Evolutionary conservation across 2,113 vertebrate species (phyloP).

Genomic region (Semnornis frantzii): DNA sequence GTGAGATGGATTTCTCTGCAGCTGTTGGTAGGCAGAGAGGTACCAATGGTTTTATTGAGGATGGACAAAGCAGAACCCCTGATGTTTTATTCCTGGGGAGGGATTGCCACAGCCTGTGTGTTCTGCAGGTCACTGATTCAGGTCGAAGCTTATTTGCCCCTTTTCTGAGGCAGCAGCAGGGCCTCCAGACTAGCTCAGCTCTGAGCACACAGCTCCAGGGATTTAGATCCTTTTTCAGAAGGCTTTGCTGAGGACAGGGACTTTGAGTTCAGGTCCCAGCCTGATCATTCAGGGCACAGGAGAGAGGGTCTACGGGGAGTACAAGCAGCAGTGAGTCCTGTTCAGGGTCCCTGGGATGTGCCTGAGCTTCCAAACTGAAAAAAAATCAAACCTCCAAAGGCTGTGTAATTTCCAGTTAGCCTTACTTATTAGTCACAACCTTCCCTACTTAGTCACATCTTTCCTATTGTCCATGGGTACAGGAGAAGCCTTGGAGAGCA

Average conservation of each 20-base stretch:
- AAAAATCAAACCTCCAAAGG: background rate
- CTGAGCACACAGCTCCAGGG: accelerated
- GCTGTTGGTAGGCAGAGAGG: background rate
- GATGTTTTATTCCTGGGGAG: background rate
- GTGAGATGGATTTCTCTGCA: background rate
- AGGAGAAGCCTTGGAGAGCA: background rate
- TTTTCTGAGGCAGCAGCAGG: background rate
- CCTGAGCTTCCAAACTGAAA: background rate
- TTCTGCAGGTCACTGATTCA: background rate
- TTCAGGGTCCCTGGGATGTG: background rate
- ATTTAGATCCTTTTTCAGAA: background rate
- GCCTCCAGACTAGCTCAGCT: background rate
- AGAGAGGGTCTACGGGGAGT: background rate
- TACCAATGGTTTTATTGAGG: background rate
- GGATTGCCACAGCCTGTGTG: background rate
- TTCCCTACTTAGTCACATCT: background rate
- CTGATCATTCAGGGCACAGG: accelerated
- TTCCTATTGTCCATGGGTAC: background rate
- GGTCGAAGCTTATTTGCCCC: background rate
- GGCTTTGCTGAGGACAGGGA: background rate
- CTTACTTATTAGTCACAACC: background rate
- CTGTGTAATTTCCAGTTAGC: background rate
- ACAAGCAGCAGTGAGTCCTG: background rate
- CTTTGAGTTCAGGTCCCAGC: background rate
- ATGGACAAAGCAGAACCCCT: background rate